phyloP scores from a whole-genome alignment of 2,888 invertebrate genomes.

The Meloe dianella region DNA sequence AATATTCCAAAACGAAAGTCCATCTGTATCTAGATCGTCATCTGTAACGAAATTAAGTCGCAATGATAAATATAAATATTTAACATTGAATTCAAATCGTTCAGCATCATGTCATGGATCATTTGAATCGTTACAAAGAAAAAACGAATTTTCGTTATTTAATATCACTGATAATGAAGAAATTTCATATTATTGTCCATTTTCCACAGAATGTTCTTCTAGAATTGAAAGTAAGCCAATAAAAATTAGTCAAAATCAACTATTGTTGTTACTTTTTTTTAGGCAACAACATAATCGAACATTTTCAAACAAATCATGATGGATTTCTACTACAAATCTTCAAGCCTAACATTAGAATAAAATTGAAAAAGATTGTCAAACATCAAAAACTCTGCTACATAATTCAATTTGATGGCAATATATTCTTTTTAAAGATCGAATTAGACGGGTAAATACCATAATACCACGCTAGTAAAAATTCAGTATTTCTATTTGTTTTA shows the following conservation, averaged over 20 bases:
- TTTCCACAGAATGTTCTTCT: slow-evolving; percentile 20
- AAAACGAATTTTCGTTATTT: slow-evolving; percentile 17
- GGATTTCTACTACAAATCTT: slow-evolving; percentile 56
- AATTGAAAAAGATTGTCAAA: slow-evolving; percentile 42
- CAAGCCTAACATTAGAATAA: slow-evolving; percentile 45
- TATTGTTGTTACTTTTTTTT: slow-evolving; percentile 26
- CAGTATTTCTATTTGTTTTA: slow-evolving; percentile 18
- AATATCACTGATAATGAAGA: slow-evolving; percentile 28
- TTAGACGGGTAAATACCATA: slow-evolving; percentile 10
- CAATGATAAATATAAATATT: slow-evolving; percentile 36
- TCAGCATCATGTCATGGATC: slow-evolving; percentile 53
- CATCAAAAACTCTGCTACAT: slow-evolving; percentile 46
- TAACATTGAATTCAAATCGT: slow-evolving; percentile 36
- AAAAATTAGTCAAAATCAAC: background rate
- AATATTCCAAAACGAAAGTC: slow-evolving; percentile 54
- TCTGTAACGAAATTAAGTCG: slow-evolving; percentile 45
- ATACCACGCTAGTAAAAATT: no score
- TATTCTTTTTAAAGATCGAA: slow-evolving; percentile 51
- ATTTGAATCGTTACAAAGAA: slow-evolving; percentile 47
- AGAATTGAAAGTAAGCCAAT: slow-evolving; percentile 23
- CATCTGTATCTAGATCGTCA: slow-evolving; percentile 47
- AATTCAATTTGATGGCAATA: slow-evolving; percentile 42
- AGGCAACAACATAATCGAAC: slow-evolving; percentile 49
- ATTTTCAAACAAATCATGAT: slow-evolving; percentile 52
- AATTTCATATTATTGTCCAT: slow-evolving; percentile 37